A percentile compares a stretch with the other conserved stretches of the same genome.
Evolutionary conservation across 2,888 invertebrate genomes (phyloP).

Genomic region (Plusia festucae): DNA sequence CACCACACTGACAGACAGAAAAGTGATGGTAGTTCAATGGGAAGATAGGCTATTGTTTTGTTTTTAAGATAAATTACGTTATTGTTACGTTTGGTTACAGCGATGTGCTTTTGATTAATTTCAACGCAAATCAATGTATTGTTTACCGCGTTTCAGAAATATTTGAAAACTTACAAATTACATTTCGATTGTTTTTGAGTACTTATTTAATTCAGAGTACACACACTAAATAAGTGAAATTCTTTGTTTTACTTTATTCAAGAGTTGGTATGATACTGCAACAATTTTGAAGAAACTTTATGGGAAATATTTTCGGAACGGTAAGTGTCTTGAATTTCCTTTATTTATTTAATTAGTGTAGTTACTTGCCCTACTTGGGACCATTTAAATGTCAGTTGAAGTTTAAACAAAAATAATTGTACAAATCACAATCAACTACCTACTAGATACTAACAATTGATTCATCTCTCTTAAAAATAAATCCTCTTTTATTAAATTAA

Average conservation of each 20-base stretch:
- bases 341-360: conserved; percentile 32
- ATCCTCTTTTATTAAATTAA: background rate
- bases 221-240: conserved; percentile 54
- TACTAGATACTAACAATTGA: background rate
- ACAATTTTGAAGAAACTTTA: conserved; percentile 61
- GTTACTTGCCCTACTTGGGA: conserved; percentile 36
- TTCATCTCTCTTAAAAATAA: background rate
- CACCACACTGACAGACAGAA: conserved; percentile 21
- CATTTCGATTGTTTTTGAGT: conserved; percentile 5
- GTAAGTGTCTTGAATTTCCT: conserved; percentile 60
- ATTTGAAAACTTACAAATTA: background rate
- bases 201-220: conserved; percentile 27
- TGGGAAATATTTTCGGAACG: conserved; percentile 66
- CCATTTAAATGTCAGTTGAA: background rate
- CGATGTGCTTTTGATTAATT: conserved; percentile 26
- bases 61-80: conserved; percentile 38
- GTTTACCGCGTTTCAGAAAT: background rate
- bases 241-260: conserved; percentile 55
- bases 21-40: conserved; percentile 33
- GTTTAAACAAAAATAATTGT: background rate
- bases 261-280: conserved; percentile 49
- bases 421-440: background rate
- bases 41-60: conserved; percentile 41
- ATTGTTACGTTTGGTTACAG: conserved; percentile 34
- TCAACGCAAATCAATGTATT: background rate